Conservation (phyloP, 2,888 invertebrate genomes). For the Elegia similella region DNA sequence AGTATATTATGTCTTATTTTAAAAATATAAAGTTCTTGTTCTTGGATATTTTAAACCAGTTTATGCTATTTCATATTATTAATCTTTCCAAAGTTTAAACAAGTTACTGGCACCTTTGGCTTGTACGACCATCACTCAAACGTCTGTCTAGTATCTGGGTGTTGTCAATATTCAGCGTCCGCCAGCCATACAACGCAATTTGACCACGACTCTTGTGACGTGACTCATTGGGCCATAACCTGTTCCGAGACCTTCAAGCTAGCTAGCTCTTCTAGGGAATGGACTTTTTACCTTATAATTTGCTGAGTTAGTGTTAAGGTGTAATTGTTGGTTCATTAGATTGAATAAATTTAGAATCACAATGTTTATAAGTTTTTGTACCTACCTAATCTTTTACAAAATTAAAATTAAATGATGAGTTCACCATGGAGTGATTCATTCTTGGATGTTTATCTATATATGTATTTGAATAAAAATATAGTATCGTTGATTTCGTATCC, state of each 20-base stretch:
- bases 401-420: too few relatives aligned
- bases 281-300: constrained; percentile 27
- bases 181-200: constrained; percentile 38
- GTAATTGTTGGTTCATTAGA: too few relatives aligned
- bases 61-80: background rate
- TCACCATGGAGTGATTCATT: too few relatives aligned
- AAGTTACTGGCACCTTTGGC: background rate
- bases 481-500: too few relatives aligned
- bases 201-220: constrained; percentile 38
- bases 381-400: too few relatives aligned
- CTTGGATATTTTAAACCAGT: too few relatives aligned
- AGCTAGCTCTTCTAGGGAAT: constrained; percentile 40
- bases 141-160: background rate
- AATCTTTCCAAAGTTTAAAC: background rate
- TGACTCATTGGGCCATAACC: constrained; percentile 51
- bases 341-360: too few relatives aligned
- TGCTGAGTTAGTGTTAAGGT: background rate
- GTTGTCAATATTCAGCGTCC: constrained; percentile 26
- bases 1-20: too few relatives aligned
- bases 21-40: too few relatives aligned
- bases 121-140: background rate
- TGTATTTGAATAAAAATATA: too few relatives aligned
- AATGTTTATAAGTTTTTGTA: too few relatives aligned
- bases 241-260: constrained; percentile 51
- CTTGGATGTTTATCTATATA: too few relatives aligned